Evolutionary conservation across 2,113 vertebrate species (phyloP).

Genomic region (Mus musculus): GRCm39 chr8:54471501-54472000

Average conservation of each 20-base stretch:
- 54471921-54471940: conserved; percentile 2
- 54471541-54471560: conserved; percentile 35
- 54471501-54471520: neutral
- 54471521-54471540: conserved; percentile 5
- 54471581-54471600: conserved; percentile 46
- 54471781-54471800: conserved; percentile 71
- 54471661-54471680: conserved; percentile 35
- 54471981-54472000: neutral
- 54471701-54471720: neutral
- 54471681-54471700: conserved; percentile 36
- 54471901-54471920: conserved; percentile 71
- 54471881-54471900: conserved; percentile 68
- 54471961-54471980: conserved; percentile 35
- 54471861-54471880: conserved; percentile 71
- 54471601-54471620: conserved; percentile 62
- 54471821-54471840: conserved; percentile 46
- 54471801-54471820: conserved; percentile 76
- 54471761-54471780: conserved; percentile 33
- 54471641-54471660: conserved; percentile 51
- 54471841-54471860: conserved; percentile 75
- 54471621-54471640: conserved; percentile 54
- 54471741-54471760: conserved; percentile 62
- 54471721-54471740: conserved; percentile 66
- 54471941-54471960: conserved; percentile 12
- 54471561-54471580: conserved; percentile 34